Evolutionary conservation across 2,888 invertebrate genomes (phyloP), one percentile per base, ranked within the genome.

Genomic region (Platycnemis pennipes): DNA sequence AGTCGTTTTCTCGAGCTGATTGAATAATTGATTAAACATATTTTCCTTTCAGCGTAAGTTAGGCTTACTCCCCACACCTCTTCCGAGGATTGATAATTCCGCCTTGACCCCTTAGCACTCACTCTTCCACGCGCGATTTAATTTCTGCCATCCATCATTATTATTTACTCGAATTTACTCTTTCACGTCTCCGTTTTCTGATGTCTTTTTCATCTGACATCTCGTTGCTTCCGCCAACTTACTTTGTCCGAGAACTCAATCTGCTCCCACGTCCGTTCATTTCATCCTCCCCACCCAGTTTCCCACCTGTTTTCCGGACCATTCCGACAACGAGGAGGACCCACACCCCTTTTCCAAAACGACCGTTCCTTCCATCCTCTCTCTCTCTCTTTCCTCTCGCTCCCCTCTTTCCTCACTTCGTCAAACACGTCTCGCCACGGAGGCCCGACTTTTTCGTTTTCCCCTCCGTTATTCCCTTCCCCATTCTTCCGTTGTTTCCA

Each of bases 111-210:
- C 49, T n/a, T 3, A 37, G 77, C 13, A 77, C 77, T 77, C 37
- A 1, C 37, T n/a, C n/a, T 77, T 77, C 37, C 77, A 37, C 37
- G 3, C 13, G 11, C 77, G 4, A 8, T 11, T 31, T 77, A 77
- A 77, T 77, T 37, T 37, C 31, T 37, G 31, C n/a, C 77, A 77
- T 88, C 31, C 49, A n/a, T 49, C 88, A 88, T 88, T 77, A 77
- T 77, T 77, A 77, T 77, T 77, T 37, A 77, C 77, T 77, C 77
- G 31, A 77, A 37, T 69, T 77, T 77, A 37, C 37, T 77, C 26
- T 77, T 77, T 77, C 77, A 77, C 37, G 77, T 7, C 13, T 5
- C 37, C 13, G 31, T 31, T 77, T 77, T 77, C 8, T 16, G 77
- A 77, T 77, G 77, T 37, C 77, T 77, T 77, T 77, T 77, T 26